Evolutionary conservation across 2,888 invertebrate species (phyloP), one percentile per base, ranked within the genome.

Genomic region (Norana najaformis): DNA sequence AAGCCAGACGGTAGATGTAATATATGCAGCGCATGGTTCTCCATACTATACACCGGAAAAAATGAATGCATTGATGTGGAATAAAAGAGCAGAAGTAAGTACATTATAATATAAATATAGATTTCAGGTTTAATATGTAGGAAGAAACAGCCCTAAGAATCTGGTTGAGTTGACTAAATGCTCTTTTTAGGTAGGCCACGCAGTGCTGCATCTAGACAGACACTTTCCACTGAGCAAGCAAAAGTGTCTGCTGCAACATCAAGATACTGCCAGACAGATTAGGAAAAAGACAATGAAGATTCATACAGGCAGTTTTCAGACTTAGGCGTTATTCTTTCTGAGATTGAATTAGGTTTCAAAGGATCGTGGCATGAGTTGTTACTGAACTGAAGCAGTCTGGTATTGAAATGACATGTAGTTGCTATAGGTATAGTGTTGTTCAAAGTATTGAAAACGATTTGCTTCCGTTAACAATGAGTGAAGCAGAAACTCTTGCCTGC

Each of bases 1-100:
- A 39, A 34, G 35, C n/a, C 38, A 88, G n/a, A 89, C 82, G 47
- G 91, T 94, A 30, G 99, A 99, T 93, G 96, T 99, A 8, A 96
- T 98, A 92, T 99, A 98, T 95, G 97, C 98, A 0, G 98, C 98
- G 6, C 98, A 98, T 94, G 98, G 98, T 0, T 98, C 98, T 0
- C 98, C 98, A 5, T 99, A 98, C 94, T 98, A 98, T 94, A 98
- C 98, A 94, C 97, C 99, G 0, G 97, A 98, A 18, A 96, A 98
- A 94, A 96, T 99, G 92, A 98, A 99, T 94, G 99, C 99, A 23
- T 97, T 98, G 90, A 97, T 99, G 3, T 90, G 92, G 37, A 88
- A 92, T 37, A 93, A 94, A 91, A 93, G 92, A 91, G 89, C 91
- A 36, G 92, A 93, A 92, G 94, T 94, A 36, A 69, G 89, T 91